Conservation (phyloP, 2,797 vertebrate genomes). For the Hipposideros larvatus region DNA sequence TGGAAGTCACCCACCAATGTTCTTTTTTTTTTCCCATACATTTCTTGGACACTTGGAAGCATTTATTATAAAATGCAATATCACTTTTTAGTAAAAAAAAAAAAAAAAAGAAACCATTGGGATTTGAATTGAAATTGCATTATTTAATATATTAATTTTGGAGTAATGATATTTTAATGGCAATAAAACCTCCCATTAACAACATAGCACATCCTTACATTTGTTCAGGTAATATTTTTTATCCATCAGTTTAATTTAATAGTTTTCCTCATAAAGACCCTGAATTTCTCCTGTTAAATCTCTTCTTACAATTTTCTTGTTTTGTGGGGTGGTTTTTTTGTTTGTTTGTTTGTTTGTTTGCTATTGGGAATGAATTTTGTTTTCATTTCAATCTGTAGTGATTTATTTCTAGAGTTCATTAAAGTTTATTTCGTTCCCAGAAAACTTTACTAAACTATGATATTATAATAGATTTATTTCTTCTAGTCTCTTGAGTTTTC, state of each 20-base stretch:
- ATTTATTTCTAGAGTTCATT: background rate
- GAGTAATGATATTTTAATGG: conserved; percentile 4
- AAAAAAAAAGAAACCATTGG: background rate
- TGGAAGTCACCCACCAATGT: background rate
- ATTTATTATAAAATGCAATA: background rate
- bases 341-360: background rate
- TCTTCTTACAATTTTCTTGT: background rate
- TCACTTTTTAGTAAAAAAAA: background rate
- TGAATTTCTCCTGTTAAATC: background rate
- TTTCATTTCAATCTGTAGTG: background rate
- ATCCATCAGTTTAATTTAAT: background rate
- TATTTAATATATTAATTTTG: background rate
- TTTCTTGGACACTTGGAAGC: background rate
- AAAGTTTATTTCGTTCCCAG: background rate
- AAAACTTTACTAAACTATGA: background rate
- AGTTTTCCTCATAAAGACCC: background rate
- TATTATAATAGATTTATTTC: background rate
- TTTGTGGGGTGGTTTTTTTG: background rate
- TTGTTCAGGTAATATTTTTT: background rate
- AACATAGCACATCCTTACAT: background rate
- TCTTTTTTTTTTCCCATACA: background rate
- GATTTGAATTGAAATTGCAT: background rate
- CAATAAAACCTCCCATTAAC: background rate
- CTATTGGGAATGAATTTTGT: background rate
- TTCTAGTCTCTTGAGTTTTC: background rate